A percentile compares a stretch with the other conserved stretches of the same genome.
phyloP scores from a whole-genome alignment of 2,888 invertebrate species.

The Agriopis leucophaearia region DNA sequence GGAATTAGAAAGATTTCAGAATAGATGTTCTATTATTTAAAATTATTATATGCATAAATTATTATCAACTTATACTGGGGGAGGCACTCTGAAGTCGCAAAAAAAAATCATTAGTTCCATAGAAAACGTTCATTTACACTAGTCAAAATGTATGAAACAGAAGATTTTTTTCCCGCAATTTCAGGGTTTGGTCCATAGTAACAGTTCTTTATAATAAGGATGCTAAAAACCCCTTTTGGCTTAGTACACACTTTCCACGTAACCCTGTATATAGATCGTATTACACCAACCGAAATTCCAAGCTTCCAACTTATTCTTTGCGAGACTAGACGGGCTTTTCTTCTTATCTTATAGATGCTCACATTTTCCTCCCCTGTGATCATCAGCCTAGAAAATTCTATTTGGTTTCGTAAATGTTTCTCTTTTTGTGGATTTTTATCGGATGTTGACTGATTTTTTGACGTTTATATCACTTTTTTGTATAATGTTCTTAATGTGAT shows the following conservation, averaged over 20 bases:
- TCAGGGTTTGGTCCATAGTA: too few relatives aligned
- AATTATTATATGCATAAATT: too few relatives aligned
- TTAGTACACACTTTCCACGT: not conserved
- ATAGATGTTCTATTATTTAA: too few relatives aligned
- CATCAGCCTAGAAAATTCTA: constrained; percentile 37
- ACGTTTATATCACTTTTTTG: constrained; percentile 6
- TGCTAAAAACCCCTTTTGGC: too few relatives aligned
- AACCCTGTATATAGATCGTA: not conserved
- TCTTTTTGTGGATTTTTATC: constrained; percentile 32
- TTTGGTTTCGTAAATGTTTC: constrained; percentile 36
- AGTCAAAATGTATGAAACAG: too few relatives aligned
- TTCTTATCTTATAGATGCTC: constrained; percentile 8
- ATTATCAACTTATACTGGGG: too few relatives aligned
- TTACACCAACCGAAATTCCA: not conserved
- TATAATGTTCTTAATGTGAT: not conserved
- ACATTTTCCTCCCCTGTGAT: constrained; percentile 30
- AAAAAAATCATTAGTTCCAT: too few relatives aligned
- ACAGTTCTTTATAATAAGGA: too few relatives aligned
- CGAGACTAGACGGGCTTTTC: not conserved
- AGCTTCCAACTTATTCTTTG: not conserved
- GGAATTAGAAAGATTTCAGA: too few relatives aligned
- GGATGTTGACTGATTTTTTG: constrained; percentile 31
- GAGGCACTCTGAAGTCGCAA: too few relatives aligned
- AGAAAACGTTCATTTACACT: too few relatives aligned
- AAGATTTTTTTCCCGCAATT: too few relatives aligned